These are phyloP conservation scores for Trinorchestia longiramus DNA, from an alignment of 1,140 invertebrate genomes.

Conservation along the genomic window DNA sequence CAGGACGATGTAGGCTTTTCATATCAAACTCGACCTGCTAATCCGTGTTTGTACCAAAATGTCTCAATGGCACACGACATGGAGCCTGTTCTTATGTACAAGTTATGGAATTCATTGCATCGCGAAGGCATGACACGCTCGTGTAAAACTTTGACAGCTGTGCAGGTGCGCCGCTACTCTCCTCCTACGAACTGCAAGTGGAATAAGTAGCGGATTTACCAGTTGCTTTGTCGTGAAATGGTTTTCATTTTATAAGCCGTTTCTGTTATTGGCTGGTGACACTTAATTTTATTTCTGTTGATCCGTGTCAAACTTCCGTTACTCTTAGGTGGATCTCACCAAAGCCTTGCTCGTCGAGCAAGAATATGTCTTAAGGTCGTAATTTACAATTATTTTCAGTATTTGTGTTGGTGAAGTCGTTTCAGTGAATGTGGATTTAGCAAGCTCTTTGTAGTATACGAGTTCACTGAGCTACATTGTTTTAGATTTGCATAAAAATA, in stretches of 20 bases:
- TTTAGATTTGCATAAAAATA: too few relatives aligned
- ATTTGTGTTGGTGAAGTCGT: too few relatives aligned
- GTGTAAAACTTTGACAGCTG: background rate
- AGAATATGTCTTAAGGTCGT: too few relatives aligned
- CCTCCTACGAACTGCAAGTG: background rate
- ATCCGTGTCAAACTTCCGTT: background rate
- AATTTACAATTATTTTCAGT: too few relatives aligned
- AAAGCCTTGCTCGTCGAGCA: background rate
- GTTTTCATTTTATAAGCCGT: background rate
- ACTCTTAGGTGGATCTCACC: background rate
- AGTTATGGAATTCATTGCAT: conserved; percentile 67
- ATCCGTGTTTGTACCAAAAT: conserved; percentile 68
- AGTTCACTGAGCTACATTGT: too few relatives aligned
- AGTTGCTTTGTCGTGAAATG: background rate
- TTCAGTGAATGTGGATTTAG: too few relatives aligned
- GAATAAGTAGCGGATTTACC: background rate
- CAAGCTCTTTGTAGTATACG: too few relatives aligned
- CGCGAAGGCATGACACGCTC: background rate
- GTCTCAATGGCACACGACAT: conserved; percentile 68
- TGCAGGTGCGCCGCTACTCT: conserved; percentile 1
- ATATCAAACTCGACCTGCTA: conserved; percentile 71
- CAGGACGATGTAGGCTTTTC: conserved; percentile 75
- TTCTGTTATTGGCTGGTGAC: background rate
- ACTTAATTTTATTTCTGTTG: background rate
- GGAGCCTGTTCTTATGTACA: conserved; percentile 65